Conservation (phyloP, 2,113 vertebrate genomes). For the Anarhynchus alexandrinus region DNA sequence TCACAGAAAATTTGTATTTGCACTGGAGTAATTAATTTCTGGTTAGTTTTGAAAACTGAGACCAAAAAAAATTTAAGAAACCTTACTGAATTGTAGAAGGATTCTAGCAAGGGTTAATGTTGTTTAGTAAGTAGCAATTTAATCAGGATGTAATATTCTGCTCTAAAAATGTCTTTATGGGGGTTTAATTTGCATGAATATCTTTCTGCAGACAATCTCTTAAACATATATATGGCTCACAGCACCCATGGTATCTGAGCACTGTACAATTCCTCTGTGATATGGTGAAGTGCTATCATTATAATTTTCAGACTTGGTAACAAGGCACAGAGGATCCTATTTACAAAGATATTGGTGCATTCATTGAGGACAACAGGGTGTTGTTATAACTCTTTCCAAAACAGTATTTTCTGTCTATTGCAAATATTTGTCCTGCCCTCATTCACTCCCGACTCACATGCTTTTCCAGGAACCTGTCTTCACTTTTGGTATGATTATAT, state of each 20-base stretch:
- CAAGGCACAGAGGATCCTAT: background rate
- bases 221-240: background rate
- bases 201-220: background rate
- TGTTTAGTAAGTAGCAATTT: background rate
- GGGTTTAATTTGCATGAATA: background rate
- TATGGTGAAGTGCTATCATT: background rate
- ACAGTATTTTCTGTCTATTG: background rate
- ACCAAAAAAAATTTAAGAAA: background rate
- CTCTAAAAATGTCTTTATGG: background rate
- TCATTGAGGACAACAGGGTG: background rate
- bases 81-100: background rate
- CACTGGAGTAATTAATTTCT: background rate
- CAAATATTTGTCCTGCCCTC: background rate
- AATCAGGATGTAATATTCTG: background rate
- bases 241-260: background rate
- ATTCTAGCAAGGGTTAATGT: background rate
- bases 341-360: background rate
- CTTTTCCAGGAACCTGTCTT: background rate
- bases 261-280: background rate
- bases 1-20: background rate
- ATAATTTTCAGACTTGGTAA: background rate
- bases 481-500: background rate
- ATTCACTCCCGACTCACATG: background rate
- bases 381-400: background rate
- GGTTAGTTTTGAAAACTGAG: background rate